Evolutionary conservation across 2,113 vertebrate genomes (phyloP).

Genomic region (Puma concolor): DNA sequence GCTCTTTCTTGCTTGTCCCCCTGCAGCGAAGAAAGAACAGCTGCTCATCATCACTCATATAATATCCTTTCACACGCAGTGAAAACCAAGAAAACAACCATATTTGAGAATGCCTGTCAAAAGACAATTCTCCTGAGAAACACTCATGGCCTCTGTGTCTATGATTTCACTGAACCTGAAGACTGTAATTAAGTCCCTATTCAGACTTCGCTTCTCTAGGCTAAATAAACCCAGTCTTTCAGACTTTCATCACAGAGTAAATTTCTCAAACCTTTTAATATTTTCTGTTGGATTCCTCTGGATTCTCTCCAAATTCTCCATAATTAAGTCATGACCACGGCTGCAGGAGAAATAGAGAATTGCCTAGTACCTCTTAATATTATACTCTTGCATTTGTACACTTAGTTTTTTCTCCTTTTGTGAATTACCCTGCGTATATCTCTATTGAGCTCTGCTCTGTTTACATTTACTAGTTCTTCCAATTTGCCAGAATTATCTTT

Average conservation of each 20-base stretch:
- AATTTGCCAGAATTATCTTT: background rate
- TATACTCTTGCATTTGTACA: background rate
- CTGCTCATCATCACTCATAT: slow-evolving; percentile 48
- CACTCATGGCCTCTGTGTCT: slow-evolving; percentile 10
- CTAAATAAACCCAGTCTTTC: slow-evolving; percentile 40
- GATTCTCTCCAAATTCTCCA: slow-evolving; percentile 58
- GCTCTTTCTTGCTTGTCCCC: background rate
- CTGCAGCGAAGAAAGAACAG: slow-evolving; percentile 28
- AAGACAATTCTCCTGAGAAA: slow-evolving; percentile 41
- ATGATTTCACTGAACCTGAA: slow-evolving; percentile 50
- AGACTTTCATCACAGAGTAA: slow-evolving; percentile 40
- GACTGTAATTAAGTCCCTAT: slow-evolving; percentile 68
- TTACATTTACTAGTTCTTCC: background rate
- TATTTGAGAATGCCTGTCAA: slow-evolving; percentile 51
- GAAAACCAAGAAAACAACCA: slow-evolving; percentile 60
- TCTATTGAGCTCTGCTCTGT: background rate
- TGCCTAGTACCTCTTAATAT: background rate
- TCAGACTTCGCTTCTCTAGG: slow-evolving; percentile 31
- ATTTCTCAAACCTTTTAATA: slow-evolving; percentile 59
- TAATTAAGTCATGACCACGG: slow-evolving; percentile 22
- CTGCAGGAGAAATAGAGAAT: background rate
- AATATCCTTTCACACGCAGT: background rate
- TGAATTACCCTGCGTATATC: background rate
- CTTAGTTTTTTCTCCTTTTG: background rate
- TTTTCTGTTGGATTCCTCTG: slow-evolving; percentile 57